Conservation (phyloP, 2,888 invertebrate species). For the Melieria omissa region DNA sequence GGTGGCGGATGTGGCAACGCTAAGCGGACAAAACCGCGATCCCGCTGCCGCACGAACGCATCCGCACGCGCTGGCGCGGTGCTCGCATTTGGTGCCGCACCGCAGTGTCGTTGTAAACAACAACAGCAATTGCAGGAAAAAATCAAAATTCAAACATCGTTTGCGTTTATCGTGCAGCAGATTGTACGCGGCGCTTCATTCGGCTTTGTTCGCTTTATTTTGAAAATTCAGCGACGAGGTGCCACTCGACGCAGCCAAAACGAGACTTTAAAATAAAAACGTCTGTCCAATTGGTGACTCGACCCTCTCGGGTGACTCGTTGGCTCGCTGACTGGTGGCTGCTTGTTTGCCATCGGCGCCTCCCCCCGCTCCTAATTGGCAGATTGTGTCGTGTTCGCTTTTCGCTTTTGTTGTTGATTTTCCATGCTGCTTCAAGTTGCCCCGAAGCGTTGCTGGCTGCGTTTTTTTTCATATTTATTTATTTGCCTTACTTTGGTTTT, state of each 20-base stretch:
- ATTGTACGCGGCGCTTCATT: conserved; percentile 9
- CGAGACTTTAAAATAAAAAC: too few relatives aligned
- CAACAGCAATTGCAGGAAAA: neutral
- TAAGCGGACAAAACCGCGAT: too few relatives aligned
- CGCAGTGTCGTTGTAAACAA: neutral
- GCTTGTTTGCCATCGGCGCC: too few relatives aligned
- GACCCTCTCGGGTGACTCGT: neutral
- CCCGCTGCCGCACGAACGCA: neutral
- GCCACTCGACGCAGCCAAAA: neutral
- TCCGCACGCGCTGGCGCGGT: neutral
- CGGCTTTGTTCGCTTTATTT: conserved; percentile 18
- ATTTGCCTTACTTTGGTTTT: neutral
- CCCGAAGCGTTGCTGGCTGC: conserved; percentile 1
- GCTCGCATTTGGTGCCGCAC: neutral
- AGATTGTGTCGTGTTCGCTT: too few relatives aligned
- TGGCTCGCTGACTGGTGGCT: too few relatives aligned
- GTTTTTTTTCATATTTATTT: conserved; percentile 1
- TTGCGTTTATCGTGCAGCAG: conserved; percentile 34
- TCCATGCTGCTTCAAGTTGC: too few relatives aligned
- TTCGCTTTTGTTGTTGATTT: conserved; percentile 7
- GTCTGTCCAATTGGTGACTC: neutral
- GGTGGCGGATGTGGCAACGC: too few relatives aligned
- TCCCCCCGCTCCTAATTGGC: too few relatives aligned
- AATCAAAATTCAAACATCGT: conserved; percentile 43
- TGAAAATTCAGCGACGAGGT: neutral